A percentile compares a stretch with the other conserved stretches of the same genome.
These are phyloP conservation scores for Macropis europaea DNA, from an alignment of 2,888 invertebrate genomes.

Conservation along the genomic window DNA sequence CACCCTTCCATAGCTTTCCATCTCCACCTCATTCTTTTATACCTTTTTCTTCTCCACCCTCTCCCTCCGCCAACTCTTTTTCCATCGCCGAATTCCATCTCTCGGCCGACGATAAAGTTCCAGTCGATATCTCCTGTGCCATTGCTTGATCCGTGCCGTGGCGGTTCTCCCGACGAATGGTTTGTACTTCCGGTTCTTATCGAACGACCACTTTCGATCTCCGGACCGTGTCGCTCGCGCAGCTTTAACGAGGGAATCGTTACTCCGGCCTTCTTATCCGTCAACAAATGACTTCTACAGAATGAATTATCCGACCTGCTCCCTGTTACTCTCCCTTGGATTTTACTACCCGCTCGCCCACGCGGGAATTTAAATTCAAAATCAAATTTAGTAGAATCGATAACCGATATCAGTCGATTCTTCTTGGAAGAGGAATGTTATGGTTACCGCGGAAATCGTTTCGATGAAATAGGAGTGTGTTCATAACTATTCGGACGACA, in stretches of 20 bases:
- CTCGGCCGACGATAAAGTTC: slow-evolving; percentile 52
- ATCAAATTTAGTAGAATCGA: slow-evolving; percentile 21
- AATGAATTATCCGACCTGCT: too few species aligned
- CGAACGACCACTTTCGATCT: not conserved
- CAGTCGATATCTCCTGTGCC: slow-evolving; percentile 54
- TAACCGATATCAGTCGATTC: slow-evolving; percentile 22
- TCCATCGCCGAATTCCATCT: slow-evolving; percentile 51
- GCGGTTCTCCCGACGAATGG: slow-evolving; percentile 11
- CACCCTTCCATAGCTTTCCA: slow-evolving; percentile 42
- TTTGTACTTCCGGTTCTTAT: slow-evolving; percentile 17
- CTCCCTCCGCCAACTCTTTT: slow-evolving; percentile 15
- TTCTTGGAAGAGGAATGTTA: slow-evolving; percentile 8
- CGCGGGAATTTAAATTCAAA: not conserved
- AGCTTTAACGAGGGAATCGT: too few species aligned
- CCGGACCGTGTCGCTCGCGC: not conserved
- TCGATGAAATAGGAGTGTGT: slow-evolving; percentile 8
- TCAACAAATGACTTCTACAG: too few species aligned
- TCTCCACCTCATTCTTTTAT: slow-evolving; percentile 54
- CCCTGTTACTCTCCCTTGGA: too few species aligned
- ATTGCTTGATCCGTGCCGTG: slow-evolving; percentile 18
- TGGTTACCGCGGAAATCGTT: slow-evolving; percentile 26
- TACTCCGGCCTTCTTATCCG: too few species aligned
- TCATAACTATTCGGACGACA: too few species aligned
- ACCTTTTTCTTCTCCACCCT: slow-evolving; percentile 31
- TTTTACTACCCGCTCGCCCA: not conserved